Evolutionary conservation across 2,888 invertebrate species (phyloP), one percentile per base, ranked within the genome.

Genomic region (Shargacucullia verbasci): DNA sequence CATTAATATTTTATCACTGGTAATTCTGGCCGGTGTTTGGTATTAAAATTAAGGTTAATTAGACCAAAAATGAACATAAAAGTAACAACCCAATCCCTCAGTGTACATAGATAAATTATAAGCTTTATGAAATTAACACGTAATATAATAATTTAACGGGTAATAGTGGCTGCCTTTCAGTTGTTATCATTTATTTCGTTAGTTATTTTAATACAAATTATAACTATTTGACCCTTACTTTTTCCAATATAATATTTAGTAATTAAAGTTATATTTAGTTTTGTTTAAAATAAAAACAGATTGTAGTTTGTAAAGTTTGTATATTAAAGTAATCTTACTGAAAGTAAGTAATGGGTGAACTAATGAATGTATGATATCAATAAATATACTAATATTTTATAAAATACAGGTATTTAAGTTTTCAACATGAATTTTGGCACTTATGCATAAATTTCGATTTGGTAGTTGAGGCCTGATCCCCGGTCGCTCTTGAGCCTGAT

Each of bases 381-480:
- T 29, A 37, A 43, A 41, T 55, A 31, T 11, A 47, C 9, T 4
- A 41, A 13, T 11, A 31, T 27, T 25, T 35, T 33, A n/a, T 8
- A 48, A 1, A n/a, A 20, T 8, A n/a, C 11, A 48, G 9, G 33
- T 38, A 44, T 29, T 44, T 39, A 27, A 12, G 31, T 15, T 14
- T 6, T 49, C 9, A 0, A 27, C 12, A 46, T 48, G 40, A 13
- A 14, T 9, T 56, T 57, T 59, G 38, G 29, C 43, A n/a, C 25
- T 83, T 88, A 92, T 0, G 83, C 80, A 70, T 92, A 94, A 39
- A 92, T 12, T 77, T 94, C 94, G 8, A 94, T 39, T 73, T 94
- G 93, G 69, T 88, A 94, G 80, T 94, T 93, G 44, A 94, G 83
- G 0, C 92, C 92, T 2, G 88, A 87, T 25, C 93, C 91, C 12